Evolutionary conservation across 1,140 invertebrate species (phyloP).

Genomic region (Oreohelix idahoensis): DNA sequence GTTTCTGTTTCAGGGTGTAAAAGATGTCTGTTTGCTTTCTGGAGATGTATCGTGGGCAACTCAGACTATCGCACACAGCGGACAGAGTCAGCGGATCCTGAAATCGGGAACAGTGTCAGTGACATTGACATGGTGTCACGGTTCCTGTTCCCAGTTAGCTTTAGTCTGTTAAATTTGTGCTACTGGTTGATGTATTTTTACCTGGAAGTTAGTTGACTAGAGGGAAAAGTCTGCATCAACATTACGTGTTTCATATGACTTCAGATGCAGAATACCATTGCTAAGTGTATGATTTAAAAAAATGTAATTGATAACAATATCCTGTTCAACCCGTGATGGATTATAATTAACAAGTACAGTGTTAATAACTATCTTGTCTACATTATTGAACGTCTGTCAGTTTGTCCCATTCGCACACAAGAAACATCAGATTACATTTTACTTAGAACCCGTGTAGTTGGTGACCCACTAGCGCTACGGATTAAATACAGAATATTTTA

Average conservation of each 20-base stretch:
- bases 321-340: too few relatives aligned
- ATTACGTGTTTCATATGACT: conserved; percentile 32
- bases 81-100: conserved; percentile 45
- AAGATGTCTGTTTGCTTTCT: conserved; percentile 41
- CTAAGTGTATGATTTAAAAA: background rate
- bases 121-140: conserved; percentile 76
- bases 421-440: too few relatives aligned
- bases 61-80: conserved; percentile 62
- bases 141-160: conserved; percentile 74
- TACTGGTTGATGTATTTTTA: conserved; percentile 77
- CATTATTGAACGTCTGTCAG: too few relatives aligned
- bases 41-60: conserved; percentile 60
- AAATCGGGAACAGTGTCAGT: conserved; percentile 67
- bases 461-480: too few relatives aligned
- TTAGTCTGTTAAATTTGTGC: conserved; percentile 74
- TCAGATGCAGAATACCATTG: too few relatives aligned
- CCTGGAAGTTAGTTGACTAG: conserved; percentile 44
- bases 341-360: too few relatives aligned
- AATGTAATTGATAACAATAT: too few relatives aligned
- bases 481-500: too few relatives aligned
- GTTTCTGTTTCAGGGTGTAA: background rate
- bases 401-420: too few relatives aligned
- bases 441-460: too few relatives aligned
- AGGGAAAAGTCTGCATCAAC: conserved; percentile 23
- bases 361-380: too few relatives aligned